These are phyloP conservation scores for Phorcus lineatus DNA, from an alignment of 2,888 invertebrate genomes.

Conservation along the genomic window DNA sequence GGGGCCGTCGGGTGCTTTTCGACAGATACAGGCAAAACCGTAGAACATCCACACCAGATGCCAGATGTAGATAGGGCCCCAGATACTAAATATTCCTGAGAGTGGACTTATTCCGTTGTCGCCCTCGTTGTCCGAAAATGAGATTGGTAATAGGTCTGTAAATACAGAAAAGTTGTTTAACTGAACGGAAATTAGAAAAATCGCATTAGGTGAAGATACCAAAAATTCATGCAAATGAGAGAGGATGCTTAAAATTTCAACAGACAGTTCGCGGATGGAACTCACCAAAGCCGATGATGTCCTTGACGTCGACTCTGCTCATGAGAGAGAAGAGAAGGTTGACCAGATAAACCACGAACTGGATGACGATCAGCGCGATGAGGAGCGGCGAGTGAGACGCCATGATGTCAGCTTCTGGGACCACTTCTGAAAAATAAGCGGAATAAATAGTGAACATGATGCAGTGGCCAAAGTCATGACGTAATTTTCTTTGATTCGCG, in stretches of 20 bases:
- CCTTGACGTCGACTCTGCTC: not conserved
- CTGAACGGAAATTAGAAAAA: no score
- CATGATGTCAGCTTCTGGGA: not conserved
- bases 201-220: no score
- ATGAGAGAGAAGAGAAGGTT: not conserved
- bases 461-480: no score
- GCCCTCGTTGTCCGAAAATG: no score
- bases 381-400: not conserved
- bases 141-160: no score
- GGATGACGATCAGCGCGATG: not conserved
- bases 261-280: not conserved
- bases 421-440: not conserved
- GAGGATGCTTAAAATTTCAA: not conserved
- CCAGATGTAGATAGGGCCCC: slow-evolving; percentile 68
- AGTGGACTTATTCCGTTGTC: slow-evolving; percentile 64
- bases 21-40: slow-evolving; percentile 60
- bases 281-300: not conserved
- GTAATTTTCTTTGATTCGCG: no score
- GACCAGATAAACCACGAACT: not conserved
- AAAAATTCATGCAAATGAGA: not conserved
- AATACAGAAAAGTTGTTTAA: no score
- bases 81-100: slow-evolving; percentile 69
- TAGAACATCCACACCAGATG: slow-evolving; percentile 66
- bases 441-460: no score
- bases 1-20: slow-evolving; percentile 54